These are phyloP conservation scores for Vulpes vulpes DNA, from an alignment of 2,113 vertebrate genomes.

Conservation along the genomic window DNA sequence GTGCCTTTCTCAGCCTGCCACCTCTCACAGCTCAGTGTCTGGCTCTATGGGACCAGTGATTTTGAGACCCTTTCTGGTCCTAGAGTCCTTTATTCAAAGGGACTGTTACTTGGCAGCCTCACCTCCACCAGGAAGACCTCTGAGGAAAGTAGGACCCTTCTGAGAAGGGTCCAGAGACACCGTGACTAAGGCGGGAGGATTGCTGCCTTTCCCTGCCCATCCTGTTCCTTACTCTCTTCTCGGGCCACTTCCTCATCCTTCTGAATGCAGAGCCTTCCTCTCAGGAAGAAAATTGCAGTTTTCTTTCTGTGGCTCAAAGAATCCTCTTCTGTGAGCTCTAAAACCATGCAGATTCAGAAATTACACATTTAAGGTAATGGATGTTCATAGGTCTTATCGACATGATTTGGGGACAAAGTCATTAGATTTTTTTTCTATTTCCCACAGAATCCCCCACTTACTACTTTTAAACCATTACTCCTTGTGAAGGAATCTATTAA, in stretches of 20 bases:
- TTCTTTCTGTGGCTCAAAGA: not conserved
- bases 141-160: not conserved
- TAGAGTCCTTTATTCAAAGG: not conserved
- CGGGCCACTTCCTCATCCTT: not conserved
- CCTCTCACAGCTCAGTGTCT: not conserved
- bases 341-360: not conserved
- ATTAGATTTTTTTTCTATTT: not conserved
- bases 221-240: not conserved
- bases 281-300: not conserved
- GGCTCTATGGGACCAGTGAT: not conserved
- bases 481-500: not conserved
- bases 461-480: not conserved
- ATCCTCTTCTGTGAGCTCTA: not conserved
- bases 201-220: accelerated
- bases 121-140: not conserved
- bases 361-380: not conserved
- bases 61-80: not conserved
- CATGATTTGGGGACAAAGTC: not conserved
- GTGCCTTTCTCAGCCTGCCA: not conserved
- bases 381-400: not conserved
- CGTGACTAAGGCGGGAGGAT: not conserved
- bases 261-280: not conserved
- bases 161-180: not conserved
- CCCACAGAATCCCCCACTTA: not conserved
- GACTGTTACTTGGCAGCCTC: not conserved